Percentiles rank a stretch among this genome's conserved stretches.
phyloP scores from a whole-genome alignment of 1,140 invertebrate species.

The Idris sp. region DNA sequence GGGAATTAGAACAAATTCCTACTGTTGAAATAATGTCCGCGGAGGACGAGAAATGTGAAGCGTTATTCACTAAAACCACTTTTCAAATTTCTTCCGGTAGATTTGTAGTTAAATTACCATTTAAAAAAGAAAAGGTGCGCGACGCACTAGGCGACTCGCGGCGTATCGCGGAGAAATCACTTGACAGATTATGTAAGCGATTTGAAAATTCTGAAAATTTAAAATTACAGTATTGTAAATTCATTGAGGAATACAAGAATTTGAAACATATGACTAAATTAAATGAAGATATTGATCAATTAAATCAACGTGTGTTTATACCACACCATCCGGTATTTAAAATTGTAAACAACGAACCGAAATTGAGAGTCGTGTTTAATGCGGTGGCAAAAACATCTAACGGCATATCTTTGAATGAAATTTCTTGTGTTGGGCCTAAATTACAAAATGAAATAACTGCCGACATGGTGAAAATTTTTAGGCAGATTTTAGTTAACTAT shows the following conservation, averaged over 20 bases:
- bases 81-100: not conserved
- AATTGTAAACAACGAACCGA: not conserved
- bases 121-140: not conserved
- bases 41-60: slow-evolving; percentile 10
- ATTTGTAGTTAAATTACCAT: not conserved
- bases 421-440: not conserved
- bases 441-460: slow-evolving; percentile 9
- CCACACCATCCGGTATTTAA: slow-evolving; percentile 3
- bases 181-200: not conserved
- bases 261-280: not conserved
- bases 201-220: not conserved
- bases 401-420: slow-evolving; percentile 8
- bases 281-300: not conserved
- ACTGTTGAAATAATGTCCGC: not conserved
- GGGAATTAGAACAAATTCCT: slow-evolving; percentile 20
- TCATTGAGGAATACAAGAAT: slow-evolving; percentile 3
- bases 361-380: slow-evolving; percentile 15
- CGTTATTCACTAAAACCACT: not conserved
- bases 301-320: not conserved
- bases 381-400: not conserved
- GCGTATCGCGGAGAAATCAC: not conserved
- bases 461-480: not conserved
- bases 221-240: not conserved
- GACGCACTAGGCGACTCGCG: not conserved
- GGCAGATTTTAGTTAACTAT: not conserved